phyloP scores from a whole-genome alignment of 1,140 invertebrate species.

The Microplitis demolitor region DNA sequence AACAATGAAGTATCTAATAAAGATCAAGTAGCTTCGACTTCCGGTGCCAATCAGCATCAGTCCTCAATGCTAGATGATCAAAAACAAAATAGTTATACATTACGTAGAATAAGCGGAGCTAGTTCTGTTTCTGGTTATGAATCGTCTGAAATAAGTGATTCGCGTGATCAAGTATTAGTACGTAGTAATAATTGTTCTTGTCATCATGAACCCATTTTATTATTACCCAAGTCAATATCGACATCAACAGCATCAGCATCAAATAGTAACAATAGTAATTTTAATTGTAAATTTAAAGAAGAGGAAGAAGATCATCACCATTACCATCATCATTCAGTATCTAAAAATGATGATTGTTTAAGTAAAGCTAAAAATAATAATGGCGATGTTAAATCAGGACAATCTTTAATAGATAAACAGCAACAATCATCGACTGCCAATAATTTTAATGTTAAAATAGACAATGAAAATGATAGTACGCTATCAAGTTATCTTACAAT shows the following conservation, averaged over 20 bases:
- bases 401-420: neutral
- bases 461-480: conserved; percentile 60
- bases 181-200: conserved; percentile 52
- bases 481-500: conserved; percentile 65
- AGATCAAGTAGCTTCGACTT: too few relatives aligned
- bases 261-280: too few relatives aligned
- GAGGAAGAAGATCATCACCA: too few relatives aligned
- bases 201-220: conserved; percentile 37
- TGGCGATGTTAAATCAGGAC: too few relatives aligned
- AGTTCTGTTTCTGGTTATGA: conserved; percentile 78
- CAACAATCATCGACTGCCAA: conserved; percentile 46
- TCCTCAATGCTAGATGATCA: conserved; percentile 48
- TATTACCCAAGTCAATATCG: conserved; percentile 35
- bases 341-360: too few relatives aligned
- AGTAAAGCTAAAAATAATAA: too few relatives aligned
- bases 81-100: conserved; percentile 57
- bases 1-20: too few relatives aligned
- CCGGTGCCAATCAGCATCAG: too few relatives aligned
- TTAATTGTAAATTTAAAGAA: too few relatives aligned
- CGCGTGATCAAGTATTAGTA: conserved; percentile 57
- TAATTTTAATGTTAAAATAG: conserved; percentile 54
- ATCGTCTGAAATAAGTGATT: conserved; percentile 72
- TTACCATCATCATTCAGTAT: too few relatives aligned
- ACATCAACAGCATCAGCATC: conserved; percentile 6
- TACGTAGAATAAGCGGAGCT: conserved; percentile 67